Evolutionary conservation across 2,113 vertebrate genomes (phyloP).

Genomic region (Peromyscus maniculatus): DNA sequence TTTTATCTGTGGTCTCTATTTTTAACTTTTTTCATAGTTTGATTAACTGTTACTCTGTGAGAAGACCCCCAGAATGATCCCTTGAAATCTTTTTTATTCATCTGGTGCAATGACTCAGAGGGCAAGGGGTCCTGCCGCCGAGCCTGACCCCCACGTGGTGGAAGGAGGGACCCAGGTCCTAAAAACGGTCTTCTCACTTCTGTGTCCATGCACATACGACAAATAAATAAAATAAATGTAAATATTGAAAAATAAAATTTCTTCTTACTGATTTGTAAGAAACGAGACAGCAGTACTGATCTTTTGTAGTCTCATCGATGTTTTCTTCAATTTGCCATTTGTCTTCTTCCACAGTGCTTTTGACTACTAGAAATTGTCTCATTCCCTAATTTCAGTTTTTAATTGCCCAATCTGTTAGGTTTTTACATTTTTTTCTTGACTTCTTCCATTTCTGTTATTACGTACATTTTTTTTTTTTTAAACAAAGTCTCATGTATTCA

Average conservation of each 20-base stretch:
- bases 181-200: background rate
- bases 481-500: background rate
- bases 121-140: background rate
- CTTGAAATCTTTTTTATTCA: background rate
- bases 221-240: background rate
- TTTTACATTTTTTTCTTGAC: background rate
- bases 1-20: background rate
- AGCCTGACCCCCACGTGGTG: background rate
- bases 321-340: background rate
- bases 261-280: background rate
- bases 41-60: background rate
- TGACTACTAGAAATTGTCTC: background rate
- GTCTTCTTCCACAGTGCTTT: background rate
- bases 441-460: background rate
- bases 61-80: background rate
- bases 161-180: background rate
- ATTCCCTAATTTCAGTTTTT: background rate
- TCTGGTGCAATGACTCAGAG: background rate
- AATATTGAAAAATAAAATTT: background rate
- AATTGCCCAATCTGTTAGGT: background rate
- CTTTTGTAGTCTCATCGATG: background rate
- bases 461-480: background rate
- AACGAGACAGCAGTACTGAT: background rate
- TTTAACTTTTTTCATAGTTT: background rate
- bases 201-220: too few relatives aligned